A percentile compares a stretch with the other conserved stretches of the same genome.
phyloP scores from a whole-genome alignment of 2,888 invertebrate genomes.

The Exocentrus adspersus region DNA sequence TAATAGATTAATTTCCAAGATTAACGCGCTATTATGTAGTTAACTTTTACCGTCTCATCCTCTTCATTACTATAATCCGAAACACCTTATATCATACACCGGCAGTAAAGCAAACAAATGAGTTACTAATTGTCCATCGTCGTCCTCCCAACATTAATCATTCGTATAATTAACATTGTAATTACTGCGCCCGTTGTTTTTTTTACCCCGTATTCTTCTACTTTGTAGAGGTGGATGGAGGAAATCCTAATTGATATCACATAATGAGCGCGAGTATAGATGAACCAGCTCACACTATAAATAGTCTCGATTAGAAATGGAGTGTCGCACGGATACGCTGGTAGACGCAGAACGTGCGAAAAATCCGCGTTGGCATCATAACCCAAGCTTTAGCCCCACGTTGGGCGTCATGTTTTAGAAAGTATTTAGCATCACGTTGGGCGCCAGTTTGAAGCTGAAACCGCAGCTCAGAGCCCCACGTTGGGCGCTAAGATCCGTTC shows the following conservation, averaged over 20 bases:
- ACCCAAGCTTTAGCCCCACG: too few species aligned
- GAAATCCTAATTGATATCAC: constrained; percentile 17
- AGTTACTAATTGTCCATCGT: not conserved
- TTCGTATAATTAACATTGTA: constrained; percentile 14
- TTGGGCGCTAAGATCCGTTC: too few species aligned
- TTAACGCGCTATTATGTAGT: not conserved
- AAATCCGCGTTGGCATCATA: too few species aligned
- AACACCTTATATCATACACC: not conserved
- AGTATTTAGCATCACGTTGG: too few species aligned
- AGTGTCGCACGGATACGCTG: not conserved
- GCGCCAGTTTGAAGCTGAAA: too few species aligned
- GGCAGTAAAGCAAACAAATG: not conserved
- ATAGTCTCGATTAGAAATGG: constrained; percentile 18
- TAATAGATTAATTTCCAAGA: not conserved
- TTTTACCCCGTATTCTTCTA: not conserved
- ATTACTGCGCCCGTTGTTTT: constrained; percentile 17
- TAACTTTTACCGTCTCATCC: not conserved
- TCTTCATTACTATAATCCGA: not conserved
- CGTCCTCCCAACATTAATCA: constrained; percentile 15
- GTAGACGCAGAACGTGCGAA: not conserved
- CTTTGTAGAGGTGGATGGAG: constrained; percentile 13
- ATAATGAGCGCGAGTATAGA: constrained; percentile 7
- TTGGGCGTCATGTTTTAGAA: too few species aligned
- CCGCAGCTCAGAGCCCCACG: too few species aligned
- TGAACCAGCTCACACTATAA: constrained; percentile 21